These are phyloP conservation scores for Wasmannia auropunctata DNA, from an alignment of 1,140 invertebrate genomes.

Conservation along the genomic window DNA sequence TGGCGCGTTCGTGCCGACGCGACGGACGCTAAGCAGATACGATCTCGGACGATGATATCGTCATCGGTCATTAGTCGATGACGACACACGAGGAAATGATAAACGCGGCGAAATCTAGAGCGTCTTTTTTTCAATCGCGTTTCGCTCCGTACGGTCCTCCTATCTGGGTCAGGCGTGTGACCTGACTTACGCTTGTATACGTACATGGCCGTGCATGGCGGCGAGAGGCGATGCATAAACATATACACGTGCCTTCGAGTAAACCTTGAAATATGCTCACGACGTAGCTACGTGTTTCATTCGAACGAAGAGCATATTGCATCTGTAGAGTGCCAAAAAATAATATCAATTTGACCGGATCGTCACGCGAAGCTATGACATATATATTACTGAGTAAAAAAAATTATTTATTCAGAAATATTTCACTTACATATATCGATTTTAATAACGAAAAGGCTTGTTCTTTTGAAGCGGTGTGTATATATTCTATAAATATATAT, in stretches of 20 bases:
- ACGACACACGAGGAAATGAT: constrained; percentile 51
- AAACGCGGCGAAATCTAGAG: constrained; percentile 50
- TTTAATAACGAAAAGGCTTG: not conserved
- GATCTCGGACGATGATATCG: not conserved
- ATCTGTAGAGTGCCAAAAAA: not conserved
- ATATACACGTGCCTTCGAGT: constrained; percentile 7
- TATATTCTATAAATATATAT: too few species aligned
- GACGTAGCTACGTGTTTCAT: constrained; percentile 18
- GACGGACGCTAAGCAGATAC: not conserved
- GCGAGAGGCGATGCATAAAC: constrained; percentile 36
- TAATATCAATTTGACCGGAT: not conserved
- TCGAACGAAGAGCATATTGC: not conserved
- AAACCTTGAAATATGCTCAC: not conserved
- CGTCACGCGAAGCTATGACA: not conserved
- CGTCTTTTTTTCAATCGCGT: constrained; percentile 61
- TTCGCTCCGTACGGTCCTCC: constrained; percentile 50
- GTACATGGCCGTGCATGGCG: constrained; percentile 27
- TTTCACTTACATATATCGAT: not conserved
- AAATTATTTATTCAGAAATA: not conserved
- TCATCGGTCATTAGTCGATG: not conserved
- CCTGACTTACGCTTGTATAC: constrained; percentile 60
- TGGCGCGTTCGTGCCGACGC: too few species aligned
- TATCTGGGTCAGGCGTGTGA: constrained; percentile 73
- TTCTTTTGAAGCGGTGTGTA: not conserved
- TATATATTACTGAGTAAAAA: not conserved